A percentile compares a stretch with the other conserved stretches of the same genome.
phyloP scores from a whole-genome alignment of 2,113 vertebrate genomes.

The Pogona vitticeps region DNA sequence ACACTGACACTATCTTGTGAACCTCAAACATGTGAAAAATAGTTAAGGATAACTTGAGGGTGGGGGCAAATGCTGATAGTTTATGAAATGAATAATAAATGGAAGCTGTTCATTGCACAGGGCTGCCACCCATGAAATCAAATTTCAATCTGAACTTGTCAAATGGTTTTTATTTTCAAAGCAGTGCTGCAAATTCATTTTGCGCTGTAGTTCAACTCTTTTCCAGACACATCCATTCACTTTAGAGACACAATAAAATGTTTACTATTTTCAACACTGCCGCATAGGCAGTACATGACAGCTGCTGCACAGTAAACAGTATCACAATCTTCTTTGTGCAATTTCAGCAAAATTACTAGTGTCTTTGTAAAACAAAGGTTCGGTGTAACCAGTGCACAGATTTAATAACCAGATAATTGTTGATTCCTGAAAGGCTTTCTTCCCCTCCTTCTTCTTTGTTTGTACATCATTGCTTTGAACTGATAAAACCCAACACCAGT shows the following conservation, averaged over 20 bases:
- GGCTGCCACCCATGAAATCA: conserved; percentile 12
- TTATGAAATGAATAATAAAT: neutral
- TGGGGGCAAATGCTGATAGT: neutral
- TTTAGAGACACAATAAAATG: conserved; percentile 61
- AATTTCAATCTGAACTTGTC: conserved; percentile 25
- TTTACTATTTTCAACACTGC: conserved; percentile 51
- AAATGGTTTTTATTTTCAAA: conserved; percentile 40
- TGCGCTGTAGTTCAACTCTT: conserved; percentile 47
- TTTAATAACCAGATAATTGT: neutral
- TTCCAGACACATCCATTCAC: conserved; percentile 55
- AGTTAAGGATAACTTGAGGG: neutral
- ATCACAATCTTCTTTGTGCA: conserved; percentile 43
- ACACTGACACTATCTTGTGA: neutral
- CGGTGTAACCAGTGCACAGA: conserved; percentile 34
- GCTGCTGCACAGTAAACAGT: conserved; percentile 62
- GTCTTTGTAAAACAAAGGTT: conserved; percentile 60
- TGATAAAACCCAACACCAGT: neutral
- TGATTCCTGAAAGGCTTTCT: neutral
- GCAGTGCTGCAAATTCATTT: neutral
- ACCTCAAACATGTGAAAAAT: neutral
- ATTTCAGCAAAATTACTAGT: conserved; percentile 64
- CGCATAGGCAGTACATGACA: conserved; percentile 25
- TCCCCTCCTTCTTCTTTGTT: fast-evolving
- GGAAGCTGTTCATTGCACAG: fast-evolving
- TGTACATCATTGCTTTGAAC: neutral